Conservation (phyloP, 2,797 vertebrate species). For the Liparis tanakae region DNA sequence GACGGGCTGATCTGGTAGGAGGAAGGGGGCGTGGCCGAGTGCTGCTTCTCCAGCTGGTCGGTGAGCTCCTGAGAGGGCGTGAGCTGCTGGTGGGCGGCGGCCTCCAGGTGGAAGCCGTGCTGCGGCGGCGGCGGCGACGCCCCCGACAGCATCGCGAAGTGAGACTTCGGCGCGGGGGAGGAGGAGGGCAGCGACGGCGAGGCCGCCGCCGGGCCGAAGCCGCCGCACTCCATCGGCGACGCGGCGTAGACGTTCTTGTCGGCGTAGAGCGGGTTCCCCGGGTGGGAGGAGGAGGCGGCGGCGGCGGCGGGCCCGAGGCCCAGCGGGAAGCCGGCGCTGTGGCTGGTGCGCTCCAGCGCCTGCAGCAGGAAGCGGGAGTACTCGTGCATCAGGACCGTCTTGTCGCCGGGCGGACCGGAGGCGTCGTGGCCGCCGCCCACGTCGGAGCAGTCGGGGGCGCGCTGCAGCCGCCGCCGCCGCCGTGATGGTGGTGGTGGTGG, state of each 20-base stretch:
- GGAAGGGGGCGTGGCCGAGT: constrained; percentile 78
- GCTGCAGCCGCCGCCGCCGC: no score
- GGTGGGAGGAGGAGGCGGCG: constrained; percentile 65
- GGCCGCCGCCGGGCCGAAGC: constrained; percentile 90
- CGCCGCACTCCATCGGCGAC: constrained; percentile 93
- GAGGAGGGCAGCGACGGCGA: constrained; percentile 85
- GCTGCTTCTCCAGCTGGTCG: constrained; percentile 95
- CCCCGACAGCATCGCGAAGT: constrained; percentile 94
- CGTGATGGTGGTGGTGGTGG: no score
- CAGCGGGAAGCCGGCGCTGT: constrained; percentile 90
- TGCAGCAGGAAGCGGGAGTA: constrained; percentile 99
- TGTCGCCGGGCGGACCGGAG: constrained; percentile 89
- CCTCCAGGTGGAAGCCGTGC: constrained; percentile 94
- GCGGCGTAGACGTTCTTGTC: constrained; percentile 97
- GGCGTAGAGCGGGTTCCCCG: constrained; percentile 84
- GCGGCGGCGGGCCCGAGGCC: constrained; percentile 78
- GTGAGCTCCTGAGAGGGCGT: constrained; percentile 99
- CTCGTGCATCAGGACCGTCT: constrained; percentile 92
- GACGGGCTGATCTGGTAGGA: constrained; percentile 90
- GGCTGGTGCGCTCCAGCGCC: constrained; percentile 97
- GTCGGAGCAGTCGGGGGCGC: no score
- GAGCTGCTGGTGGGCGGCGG: constrained; percentile 94
- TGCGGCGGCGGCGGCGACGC: constrained; percentile 85
- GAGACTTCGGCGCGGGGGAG: constrained; percentile 96
- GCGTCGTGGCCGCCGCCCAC: constrained; percentile 86